Percentiles rank a stretch among this genome's conserved stretches.
Conservation (phyloP, 2,113 vertebrate species). For the Chinchilla lanigera region DNA sequence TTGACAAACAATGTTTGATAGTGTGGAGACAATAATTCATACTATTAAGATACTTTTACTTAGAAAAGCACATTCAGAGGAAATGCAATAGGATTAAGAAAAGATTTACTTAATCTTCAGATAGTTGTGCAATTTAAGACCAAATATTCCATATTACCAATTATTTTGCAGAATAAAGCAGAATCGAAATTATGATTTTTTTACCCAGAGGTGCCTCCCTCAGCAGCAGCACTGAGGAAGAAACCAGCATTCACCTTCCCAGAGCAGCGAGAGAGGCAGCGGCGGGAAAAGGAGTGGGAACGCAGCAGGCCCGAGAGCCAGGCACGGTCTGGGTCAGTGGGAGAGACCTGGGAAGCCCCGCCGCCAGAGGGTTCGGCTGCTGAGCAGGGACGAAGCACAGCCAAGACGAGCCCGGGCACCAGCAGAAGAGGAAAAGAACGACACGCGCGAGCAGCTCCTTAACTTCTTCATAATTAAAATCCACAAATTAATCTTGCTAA, state of each 20-base stretch:
- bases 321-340: no score
- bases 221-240: conserved; percentile 55
- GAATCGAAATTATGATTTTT: background rate
- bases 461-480: conserved; percentile 5
- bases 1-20: background rate
- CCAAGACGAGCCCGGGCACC: background rate
- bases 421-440: background rate
- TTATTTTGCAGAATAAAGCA: conserved; percentile 49
- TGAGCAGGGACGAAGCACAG: no score
- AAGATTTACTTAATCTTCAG: conserved; percentile 6
- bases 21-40: background rate
- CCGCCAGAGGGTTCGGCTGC: no score
- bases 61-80: conserved; percentile 30
- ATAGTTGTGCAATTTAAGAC: background rate
- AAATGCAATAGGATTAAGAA: background rate
- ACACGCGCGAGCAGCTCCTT: background rate
- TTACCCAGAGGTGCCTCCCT: conserved; percentile 69
- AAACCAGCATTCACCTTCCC: conserved; percentile 54
- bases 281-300: no score
- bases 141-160: background rate
- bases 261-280: no score
- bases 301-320: no score
- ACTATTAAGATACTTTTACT: background rate
- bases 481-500: conserved; percentile 20
- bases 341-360: no score